Evolutionary conservation across 2,888 invertebrate species (phyloP).

Genomic region (Hirtodrosophila duncani): DNA sequence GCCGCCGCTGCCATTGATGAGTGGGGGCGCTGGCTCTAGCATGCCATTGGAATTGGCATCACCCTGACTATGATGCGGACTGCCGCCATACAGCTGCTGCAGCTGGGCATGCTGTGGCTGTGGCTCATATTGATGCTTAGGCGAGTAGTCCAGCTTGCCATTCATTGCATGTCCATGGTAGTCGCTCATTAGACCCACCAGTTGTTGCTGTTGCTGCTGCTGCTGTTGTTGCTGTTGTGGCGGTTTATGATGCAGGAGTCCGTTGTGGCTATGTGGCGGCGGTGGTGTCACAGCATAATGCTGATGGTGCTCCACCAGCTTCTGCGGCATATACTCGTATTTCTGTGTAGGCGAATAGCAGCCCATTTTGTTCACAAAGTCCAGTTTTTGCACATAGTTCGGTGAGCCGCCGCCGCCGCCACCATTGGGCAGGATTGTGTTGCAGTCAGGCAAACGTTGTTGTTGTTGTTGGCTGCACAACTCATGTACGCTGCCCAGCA

Average conservation of each 20-base stretch:
- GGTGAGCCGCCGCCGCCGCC: constrained; percentile 64
- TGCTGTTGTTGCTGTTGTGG: constrained; percentile 42
- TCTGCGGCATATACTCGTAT: constrained; percentile 76
- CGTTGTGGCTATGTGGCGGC: constrained; percentile 53
- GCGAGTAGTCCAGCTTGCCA: constrained; percentile 74
- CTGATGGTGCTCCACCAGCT: constrained; percentile 68
- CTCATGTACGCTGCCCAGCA: constrained; percentile 80
- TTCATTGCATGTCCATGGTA: constrained; percentile 73
- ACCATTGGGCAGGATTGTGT: constrained; percentile 75
- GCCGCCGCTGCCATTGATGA: constrained; percentile 28
- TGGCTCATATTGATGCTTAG: constrained; percentile 73
- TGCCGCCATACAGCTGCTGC: constrained; percentile 73
- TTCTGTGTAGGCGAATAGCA: constrained; percentile 78
- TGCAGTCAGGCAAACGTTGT: constrained; percentile 77
- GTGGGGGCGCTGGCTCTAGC: constrained; percentile 13
- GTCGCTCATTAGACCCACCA: constrained; percentile 64
- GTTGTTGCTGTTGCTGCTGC: constrained; percentile 68
- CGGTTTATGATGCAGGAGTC: constrained; percentile 57
- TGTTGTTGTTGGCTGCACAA: constrained; percentile 67
- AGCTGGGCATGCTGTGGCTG: constrained; percentile 57
- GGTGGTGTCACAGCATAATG: constrained; percentile 70
- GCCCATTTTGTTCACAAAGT: constrained; percentile 76
- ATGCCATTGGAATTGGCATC: constrained; percentile 33
- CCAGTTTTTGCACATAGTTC: constrained; percentile 76
- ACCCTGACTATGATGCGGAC: constrained; percentile 65